Percentiles rank a stretch among this genome's conserved stretches.
phyloP scores from a whole-genome alignment of 2,113 vertebrate genomes.

The Mobula hypostoma region DNA sequence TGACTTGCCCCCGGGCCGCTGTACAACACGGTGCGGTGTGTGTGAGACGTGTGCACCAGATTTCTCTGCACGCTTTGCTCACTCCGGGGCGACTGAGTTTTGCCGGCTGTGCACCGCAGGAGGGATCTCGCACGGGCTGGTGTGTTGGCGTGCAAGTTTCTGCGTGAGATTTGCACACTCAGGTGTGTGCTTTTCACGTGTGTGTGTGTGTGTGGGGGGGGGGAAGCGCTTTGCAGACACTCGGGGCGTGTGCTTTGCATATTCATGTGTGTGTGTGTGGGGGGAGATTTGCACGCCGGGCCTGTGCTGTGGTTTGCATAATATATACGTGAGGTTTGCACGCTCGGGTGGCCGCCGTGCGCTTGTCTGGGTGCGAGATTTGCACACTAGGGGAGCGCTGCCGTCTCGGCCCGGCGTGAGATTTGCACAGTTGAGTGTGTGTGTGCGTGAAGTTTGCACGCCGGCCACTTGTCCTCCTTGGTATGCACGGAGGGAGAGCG shows the following conservation, averaged over 20 bases:
- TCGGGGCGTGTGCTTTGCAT: background rate
- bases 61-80: background rate
- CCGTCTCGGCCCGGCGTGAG: too few species aligned
- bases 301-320: too few species aligned
- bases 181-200: background rate
- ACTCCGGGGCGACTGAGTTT: too few species aligned
- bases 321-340: background rate
- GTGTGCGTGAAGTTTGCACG: background rate
- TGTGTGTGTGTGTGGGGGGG: background rate
- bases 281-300: too few species aligned
- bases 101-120: too few species aligned
- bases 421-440: too few species aligned
- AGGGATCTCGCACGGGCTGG: too few species aligned
- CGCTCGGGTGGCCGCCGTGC: background rate
- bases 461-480: background rate
- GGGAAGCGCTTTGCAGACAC: background rate
- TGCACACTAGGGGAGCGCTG: too few species aligned
- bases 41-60: background rate
- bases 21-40: background rate
- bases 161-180: background rate
- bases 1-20: too few species aligned
- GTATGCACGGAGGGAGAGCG: background rate
- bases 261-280: background rate
- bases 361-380: too few species aligned
- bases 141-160: too few species aligned